Evolutionary conservation across 2,888 invertebrate genomes (phyloP).

Genomic region (Embidobia sp.): DNA sequence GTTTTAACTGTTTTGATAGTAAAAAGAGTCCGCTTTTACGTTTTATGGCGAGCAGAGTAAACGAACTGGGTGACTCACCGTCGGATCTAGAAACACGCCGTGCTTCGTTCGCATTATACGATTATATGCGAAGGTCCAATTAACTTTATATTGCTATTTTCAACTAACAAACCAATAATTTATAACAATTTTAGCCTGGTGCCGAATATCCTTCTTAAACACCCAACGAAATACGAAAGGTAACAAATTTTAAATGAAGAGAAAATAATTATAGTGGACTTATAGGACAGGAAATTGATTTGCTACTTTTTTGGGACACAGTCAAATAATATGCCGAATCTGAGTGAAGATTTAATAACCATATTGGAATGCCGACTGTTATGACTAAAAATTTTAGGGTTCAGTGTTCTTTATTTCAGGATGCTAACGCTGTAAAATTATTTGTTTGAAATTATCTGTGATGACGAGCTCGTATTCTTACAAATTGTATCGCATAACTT

Average conservation of each 20-base stretch:
- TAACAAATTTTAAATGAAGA: constrained; percentile 18
- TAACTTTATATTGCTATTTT: constrained; percentile 55
- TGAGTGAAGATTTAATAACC: constrained; percentile 21
- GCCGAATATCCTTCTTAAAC: constrained; percentile 32
- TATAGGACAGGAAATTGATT: constrained; percentile 51
- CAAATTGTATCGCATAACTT: constrained; percentile 32
- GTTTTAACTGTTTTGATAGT: constrained; percentile 56
- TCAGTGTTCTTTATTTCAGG: background rate
- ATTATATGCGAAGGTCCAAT: constrained; percentile 47
- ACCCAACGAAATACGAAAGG: constrained; percentile 2
- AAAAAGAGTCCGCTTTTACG: constrained; percentile 52
- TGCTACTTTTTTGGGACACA: constrained; percentile 20
- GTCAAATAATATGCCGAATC: constrained; percentile 24
- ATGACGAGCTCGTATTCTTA: constrained; percentile 17
- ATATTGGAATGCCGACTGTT: constrained; percentile 32
- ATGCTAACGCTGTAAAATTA: constrained; percentile 15
- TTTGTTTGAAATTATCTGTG: constrained; percentile 18
- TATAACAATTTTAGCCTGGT: constrained; percentile 23
- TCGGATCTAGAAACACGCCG: constrained; percentile 46
- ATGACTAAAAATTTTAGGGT: constrained; percentile 28
- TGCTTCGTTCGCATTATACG: constrained; percentile 46
- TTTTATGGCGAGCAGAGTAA: constrained; percentile 62
- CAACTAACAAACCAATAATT: constrained; percentile 41
- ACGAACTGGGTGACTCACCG: constrained; percentile 70
- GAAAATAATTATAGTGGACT: constrained; percentile 34